Percentiles rank a stretch among this genome's conserved stretches.
Conservation (phyloP, 2,797 vertebrate genomes). For the Galaxias olidus region DNA sequence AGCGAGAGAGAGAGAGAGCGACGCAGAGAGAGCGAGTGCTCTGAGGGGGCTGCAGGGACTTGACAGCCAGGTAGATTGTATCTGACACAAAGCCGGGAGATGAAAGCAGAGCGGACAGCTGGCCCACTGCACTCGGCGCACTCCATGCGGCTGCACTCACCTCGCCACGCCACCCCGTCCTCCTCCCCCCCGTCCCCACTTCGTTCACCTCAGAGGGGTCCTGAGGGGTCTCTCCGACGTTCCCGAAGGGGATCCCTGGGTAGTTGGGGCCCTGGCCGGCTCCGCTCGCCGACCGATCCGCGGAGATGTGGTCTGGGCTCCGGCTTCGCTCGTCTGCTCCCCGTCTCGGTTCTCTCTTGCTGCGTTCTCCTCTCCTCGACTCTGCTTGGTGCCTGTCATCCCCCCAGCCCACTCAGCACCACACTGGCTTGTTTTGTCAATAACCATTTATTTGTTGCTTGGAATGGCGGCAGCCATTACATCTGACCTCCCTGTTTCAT, state of each 20-base stretch:
- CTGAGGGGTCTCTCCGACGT: slow-evolving; percentile 17
- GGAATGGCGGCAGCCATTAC: slow-evolving; percentile 95
- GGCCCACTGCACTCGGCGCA: slow-evolving; percentile 72
- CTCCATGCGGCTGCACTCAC: slow-evolving; percentile 76
- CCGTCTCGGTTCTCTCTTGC: slow-evolving; percentile 10
- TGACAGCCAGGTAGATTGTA: slow-evolving; percentile 75
- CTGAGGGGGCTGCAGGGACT: slow-evolving; percentile 50
- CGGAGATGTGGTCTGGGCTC: slow-evolving; percentile 34
- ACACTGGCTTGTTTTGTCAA: slow-evolving; percentile 98
- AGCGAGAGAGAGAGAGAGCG: slow-evolving; percentile 34
- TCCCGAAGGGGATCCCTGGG: slow-evolving; percentile 49
- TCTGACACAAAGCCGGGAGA: slow-evolving; percentile 68
- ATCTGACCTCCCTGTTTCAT: slow-evolving; percentile 99
- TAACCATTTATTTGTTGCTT: slow-evolving; percentile 99
- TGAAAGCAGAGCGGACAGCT: slow-evolving; percentile 78
- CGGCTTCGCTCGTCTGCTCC: slow-evolving; percentile 38
- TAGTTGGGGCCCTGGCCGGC: slow-evolving; percentile 62
- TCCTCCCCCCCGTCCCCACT: slow-evolving; percentile 15
- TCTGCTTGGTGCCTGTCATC: slow-evolving; percentile 73
- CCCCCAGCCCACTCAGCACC: slow-evolving; percentile 78
- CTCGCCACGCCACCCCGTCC: slow-evolving; percentile 51
- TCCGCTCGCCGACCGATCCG: slow-evolving; percentile 47
- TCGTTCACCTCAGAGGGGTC: slow-evolving; percentile 3
- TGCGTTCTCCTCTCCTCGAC: slow-evolving; percentile 38
- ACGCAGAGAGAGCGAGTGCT: slow-evolving; percentile 32